These are phyloP conservation scores for Yponomeuta malinellus DNA, from an alignment of 2,888 invertebrate genomes.

Conservation along the genomic window DNA sequence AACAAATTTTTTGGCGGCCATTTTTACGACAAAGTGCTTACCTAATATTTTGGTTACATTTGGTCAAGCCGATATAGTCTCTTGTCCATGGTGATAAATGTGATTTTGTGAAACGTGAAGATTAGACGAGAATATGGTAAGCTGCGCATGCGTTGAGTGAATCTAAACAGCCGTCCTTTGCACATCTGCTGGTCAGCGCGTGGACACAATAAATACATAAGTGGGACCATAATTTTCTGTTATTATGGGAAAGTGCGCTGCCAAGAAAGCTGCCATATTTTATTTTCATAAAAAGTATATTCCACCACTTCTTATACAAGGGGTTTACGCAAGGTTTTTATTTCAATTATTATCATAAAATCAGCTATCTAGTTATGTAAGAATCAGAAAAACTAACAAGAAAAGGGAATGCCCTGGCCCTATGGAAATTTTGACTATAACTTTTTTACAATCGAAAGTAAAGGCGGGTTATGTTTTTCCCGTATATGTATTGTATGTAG, in stretches of 20 bases:
- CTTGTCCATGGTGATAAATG: not conserved
- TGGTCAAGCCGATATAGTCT: not conserved
- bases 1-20: not conserved
- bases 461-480: no score
- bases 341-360: no score
- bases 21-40: not conserved
- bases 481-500: no score
- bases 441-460: no score
- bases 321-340: no score
- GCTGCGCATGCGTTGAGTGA: conserved; percentile 46
- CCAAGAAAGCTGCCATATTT: no score
- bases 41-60: not conserved
- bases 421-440: no score
- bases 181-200: conserved; percentile 75
- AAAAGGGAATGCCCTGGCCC: no score
- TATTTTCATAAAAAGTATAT: no score
- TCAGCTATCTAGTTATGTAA: no score
- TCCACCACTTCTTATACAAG: no score
- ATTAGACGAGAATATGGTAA: not conserved
- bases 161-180: conserved; percentile 61
- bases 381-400: no score
- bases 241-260: not conserved
- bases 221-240: conserved; percentile 27
- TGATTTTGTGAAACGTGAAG: not conserved
- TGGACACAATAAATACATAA: conserved; percentile 58